phyloP scores from a whole-genome alignment of 2,888 invertebrate species.

The Drepanosiphum platanoidis region DNA sequence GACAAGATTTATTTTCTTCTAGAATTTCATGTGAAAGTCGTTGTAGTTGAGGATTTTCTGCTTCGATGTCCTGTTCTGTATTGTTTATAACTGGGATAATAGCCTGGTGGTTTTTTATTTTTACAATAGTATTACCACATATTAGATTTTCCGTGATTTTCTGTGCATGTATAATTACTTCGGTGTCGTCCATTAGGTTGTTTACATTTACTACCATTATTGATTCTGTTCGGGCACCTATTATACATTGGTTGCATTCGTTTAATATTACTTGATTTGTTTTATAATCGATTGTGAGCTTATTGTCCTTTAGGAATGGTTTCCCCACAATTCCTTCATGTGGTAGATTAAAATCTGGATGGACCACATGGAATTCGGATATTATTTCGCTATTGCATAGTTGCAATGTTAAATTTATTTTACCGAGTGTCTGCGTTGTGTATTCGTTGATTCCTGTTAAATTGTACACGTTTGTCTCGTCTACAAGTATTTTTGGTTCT shows the following conservation, averaged over 20 bases:
- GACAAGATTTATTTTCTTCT: not conserved
- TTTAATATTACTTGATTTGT: not conserved
- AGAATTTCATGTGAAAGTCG: not conserved
- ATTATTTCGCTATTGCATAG: not conserved
- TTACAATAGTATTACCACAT: too few species aligned
- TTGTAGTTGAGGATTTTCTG: not conserved
- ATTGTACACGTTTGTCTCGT: too few species aligned
- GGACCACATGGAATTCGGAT: not conserved
- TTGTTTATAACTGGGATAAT: not conserved
- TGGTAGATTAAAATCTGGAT: not conserved
- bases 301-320: not conserved
- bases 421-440: not conserved
- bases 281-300: not conserved
- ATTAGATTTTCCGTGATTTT: too few species aligned
- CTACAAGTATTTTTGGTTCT: not conserved
- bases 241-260: not conserved
- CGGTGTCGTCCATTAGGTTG: not conserved
- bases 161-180: not conserved
- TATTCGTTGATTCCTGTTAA: not conserved
- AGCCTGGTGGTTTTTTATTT: not conserved
- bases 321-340: not conserved
- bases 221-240: not conserved
- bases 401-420: not conserved
- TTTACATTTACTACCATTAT: not conserved
- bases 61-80: not conserved